phyloP scores from a whole-genome alignment of 1,140 invertebrate species.

The Brachionus manjavacas region DNA sequence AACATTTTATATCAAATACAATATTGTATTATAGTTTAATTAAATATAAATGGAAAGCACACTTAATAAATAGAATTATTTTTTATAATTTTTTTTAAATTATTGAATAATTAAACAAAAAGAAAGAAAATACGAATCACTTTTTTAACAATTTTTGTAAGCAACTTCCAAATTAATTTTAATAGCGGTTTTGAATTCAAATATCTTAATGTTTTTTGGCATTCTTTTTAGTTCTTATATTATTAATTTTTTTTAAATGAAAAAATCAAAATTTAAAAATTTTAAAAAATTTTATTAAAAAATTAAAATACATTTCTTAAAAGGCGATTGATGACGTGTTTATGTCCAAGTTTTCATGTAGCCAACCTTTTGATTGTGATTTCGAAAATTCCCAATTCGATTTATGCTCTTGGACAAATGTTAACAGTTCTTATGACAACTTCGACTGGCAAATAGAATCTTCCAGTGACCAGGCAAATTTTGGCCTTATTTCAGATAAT shows the following conservation, averaged over 20 bases:
- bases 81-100: neutral
- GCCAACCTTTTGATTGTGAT: slow-evolving; percentile 44
- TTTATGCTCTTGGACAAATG: slow-evolving; percentile 42
- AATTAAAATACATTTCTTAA: neutral
- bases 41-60: too few species aligned
- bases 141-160: too few species aligned
- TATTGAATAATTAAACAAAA: neutral
- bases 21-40: too few species aligned
- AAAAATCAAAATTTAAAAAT: neutral
- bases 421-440: slow-evolving; percentile 41
- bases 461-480: neutral
- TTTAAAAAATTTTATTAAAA: neutral
- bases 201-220: too few species aligned
- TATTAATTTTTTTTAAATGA: too few species aligned
- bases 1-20: too few species aligned
- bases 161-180: too few species aligned
- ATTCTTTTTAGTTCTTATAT: too few species aligned
- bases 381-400: slow-evolving; percentile 47
- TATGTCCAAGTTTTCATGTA: slow-evolving; percentile 47
- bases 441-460: slow-evolving; percentile 44
- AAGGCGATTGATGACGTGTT: slow-evolving; percentile 7
- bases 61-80: neutral
- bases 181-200: too few species aligned
- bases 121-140: too few species aligned
- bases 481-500: neutral